Evolutionary conservation across 2,888 invertebrate species (phyloP).

Genomic region (Xanthorhoe spadicearia): DNA sequence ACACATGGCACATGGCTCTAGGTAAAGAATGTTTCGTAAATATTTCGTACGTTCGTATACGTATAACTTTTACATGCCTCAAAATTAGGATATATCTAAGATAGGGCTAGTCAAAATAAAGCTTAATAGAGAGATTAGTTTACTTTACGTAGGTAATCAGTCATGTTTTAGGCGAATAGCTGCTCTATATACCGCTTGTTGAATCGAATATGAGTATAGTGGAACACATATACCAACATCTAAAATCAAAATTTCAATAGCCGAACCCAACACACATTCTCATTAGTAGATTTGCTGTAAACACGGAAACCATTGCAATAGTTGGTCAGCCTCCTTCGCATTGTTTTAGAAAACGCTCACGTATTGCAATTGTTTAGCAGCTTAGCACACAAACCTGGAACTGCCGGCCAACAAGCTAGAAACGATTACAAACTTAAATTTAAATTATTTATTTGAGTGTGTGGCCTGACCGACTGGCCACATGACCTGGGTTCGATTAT

Average conservation of each 20-base stretch:
- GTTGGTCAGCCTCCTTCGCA: constrained; percentile 20
- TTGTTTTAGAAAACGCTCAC: constrained; percentile 28
- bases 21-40: too few species aligned
- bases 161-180: too few species aligned
- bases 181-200: too few species aligned
- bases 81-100: too few species aligned
- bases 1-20: too few species aligned
- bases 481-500: background rate
- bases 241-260: background rate
- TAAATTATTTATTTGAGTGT: background rate
- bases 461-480: background rate
- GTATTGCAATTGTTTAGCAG: constrained; percentile 26
- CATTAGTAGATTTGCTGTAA: constrained; percentile 8
- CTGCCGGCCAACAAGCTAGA: constrained; percentile 18
- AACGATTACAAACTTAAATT: constrained; percentile 12
- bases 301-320: constrained; percentile 23
- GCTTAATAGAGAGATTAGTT: too few species aligned
- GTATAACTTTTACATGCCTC: too few species aligned
- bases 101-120: too few species aligned
- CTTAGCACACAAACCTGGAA: constrained; percentile 29
- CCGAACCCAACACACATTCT: background rate
- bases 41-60: too few species aligned
- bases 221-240: too few species aligned
- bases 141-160: too few species aligned
- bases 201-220: too few species aligned